Evolutionary conservation across 1,140 invertebrate genomes (phyloP), one percentile per base, ranked within the genome.

Genomic region (Ylistrum balloti): DNA sequence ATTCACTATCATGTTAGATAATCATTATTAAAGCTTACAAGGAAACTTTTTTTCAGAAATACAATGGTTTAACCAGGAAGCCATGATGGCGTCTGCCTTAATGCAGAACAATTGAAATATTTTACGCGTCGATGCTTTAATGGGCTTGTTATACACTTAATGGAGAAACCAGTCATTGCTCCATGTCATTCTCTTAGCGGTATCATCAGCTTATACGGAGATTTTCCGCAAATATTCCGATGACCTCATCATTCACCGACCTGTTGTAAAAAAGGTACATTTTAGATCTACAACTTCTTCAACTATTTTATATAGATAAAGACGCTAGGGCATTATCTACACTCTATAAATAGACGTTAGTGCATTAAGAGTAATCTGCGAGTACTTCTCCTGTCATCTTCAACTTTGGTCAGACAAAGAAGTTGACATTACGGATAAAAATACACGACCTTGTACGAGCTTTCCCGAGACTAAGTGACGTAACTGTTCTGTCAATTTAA

Each of bases 381-480:
- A 7, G 56, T 74, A 28, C 56, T 28, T 74, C 56, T 28, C 56
- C n/a, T 28, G 56, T 74, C 56, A 74, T 74, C 56, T 74, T 28
- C 56, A 74, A 74, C 56, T 74, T 5, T 7, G 56, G 56, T 74
- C 56, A 74, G 22, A 74, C 56, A 17, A 22, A n/a, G 56, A 74
- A 74, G 56, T 74, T 74, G 56, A 74, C 56, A 74, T 74, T 74
- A 74, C 56, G 56, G 56, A 74, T 74, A 74, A 74, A 74, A 74
- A 56, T 56, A 20, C 13, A 56, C 13, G 56, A 74, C n/a, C 15
- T 74, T 74, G n/a, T 74, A 28, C n/a, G 17, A 28, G 56, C 22
- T 28, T 74, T 74, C n/a, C 41, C n/a, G n/a, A 74, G 56, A 74
- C 56, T 17, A 74, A n/a, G 56, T 74, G 56, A 74, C 56, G 56